A percentile compares a stretch with the other conserved stretches of the same genome.
phyloP scores from a whole-genome alignment of 2,888 invertebrate species.

The Xanthia togata region DNA sequence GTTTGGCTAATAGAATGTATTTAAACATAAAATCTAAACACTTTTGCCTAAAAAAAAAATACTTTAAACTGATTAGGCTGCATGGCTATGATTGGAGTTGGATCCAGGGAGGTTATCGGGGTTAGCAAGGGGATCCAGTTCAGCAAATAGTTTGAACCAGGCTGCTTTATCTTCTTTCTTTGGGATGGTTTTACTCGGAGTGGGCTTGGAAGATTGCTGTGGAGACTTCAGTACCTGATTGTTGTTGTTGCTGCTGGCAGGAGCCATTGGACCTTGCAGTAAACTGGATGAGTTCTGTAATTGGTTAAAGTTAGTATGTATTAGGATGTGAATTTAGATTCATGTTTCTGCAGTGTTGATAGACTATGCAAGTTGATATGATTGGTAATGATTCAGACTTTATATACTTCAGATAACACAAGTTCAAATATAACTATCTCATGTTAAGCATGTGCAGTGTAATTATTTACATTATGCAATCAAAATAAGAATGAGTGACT shows the following conservation, averaged over 20 bases:
- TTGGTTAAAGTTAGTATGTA: not conserved
- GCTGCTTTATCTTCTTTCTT: constrained; percentile 90
- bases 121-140: constrained; percentile 97
- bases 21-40: constrained; percentile 39
- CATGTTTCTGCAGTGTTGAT: not conserved
- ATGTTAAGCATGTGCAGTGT: not conserved
- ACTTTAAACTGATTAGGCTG: constrained; percentile 77
- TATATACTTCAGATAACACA: constrained; percentile 6
- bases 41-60: constrained; percentile 1
- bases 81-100: constrained; percentile 87
- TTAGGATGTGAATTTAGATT: not conserved
- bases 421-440: constrained; percentile 10
- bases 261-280: constrained; percentile 74
- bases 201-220: constrained; percentile 67
- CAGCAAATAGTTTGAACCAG: constrained; percentile 98
- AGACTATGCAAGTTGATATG: not conserved
- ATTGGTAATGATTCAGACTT: constrained; percentile 26
- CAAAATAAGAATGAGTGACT: not conserved
- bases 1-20: constrained; percentile 19
- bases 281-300: constrained; percentile 78
- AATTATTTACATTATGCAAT: constrained; percentile 11
- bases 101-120: constrained; percentile 91
- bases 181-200: constrained; percentile 72
- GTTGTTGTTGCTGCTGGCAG: constrained; percentile 67
- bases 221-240: constrained; percentile 64